These are phyloP conservation scores for Tachystola acroxantha DNA, from an alignment of 2,888 invertebrate genomes.

Conservation along the genomic window DNA sequence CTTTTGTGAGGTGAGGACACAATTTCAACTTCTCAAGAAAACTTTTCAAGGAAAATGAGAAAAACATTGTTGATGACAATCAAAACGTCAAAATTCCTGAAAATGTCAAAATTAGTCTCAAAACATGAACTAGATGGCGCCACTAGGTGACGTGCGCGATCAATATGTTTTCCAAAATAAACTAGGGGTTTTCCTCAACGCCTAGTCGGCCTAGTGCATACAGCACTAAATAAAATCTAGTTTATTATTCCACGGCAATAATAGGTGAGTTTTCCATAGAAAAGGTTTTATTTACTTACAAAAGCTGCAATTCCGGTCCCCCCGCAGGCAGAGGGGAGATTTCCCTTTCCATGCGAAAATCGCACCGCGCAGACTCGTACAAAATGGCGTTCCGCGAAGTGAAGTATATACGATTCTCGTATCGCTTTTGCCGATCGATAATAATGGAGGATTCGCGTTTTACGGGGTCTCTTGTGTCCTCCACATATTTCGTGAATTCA, in stretches of 20 bases:
- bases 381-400: conserved; percentile 81
- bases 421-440: conserved; percentile 81
- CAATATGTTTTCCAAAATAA: conserved; percentile 75
- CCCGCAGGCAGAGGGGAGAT: conserved; percentile 68
- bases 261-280: conserved; percentile 48
- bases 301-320: conserved; percentile 47
- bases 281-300: conserved; percentile 30
- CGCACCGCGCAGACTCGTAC: conserved; percentile 83
- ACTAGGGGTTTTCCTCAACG: conserved; percentile 59
- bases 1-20: not conserved
- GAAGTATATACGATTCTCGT: conserved; percentile 65
- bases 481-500: conserved; percentile 57
- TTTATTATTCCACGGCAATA: conserved; percentile 30
- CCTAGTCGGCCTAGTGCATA: conserved; percentile 27
- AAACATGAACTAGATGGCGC: conserved; percentile 55
- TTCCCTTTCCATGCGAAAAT: conserved; percentile 72
- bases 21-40: not conserved
- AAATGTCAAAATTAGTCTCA: conserved; percentile 42
- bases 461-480: conserved; percentile 68
- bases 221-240: conserved; percentile 33
- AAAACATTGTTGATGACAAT: too few species aligned
- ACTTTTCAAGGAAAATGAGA: conserved; percentile 6
- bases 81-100: too few species aligned
- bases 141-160: conserved; percentile 58
- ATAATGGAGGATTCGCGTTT: conserved; percentile 74